Conservation (phyloP, 2,888 invertebrate species). For the Oscheius sp. region DNA sequence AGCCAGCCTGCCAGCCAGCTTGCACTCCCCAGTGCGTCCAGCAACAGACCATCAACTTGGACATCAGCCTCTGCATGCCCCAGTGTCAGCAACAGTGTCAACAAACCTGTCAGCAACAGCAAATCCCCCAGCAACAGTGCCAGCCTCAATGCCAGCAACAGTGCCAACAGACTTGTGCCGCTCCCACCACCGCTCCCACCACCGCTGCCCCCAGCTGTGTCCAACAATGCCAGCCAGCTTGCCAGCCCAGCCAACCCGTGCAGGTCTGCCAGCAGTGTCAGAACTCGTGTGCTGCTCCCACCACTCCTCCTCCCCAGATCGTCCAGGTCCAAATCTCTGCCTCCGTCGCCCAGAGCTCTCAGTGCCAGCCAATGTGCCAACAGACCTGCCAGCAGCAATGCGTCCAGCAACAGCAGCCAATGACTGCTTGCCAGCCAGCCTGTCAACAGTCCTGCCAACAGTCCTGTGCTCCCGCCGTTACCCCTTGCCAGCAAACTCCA, state of each 20-base stretch:
- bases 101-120: constrained; percentile 15
- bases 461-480: constrained; percentile 33
- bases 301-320: constrained; percentile 29
- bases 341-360: constrained; percentile 45
- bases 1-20: constrained; percentile 28
- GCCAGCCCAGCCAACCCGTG: constrained; percentile 17
- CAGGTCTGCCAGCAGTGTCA: constrained; percentile 38
- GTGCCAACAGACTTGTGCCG: too few relatives aligned
- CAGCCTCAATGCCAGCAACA: too few relatives aligned
- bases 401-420: constrained; percentile 48
- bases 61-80: constrained; percentile 35
- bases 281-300: constrained; percentile 27
- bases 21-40: constrained; percentile 38
- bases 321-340: too few relatives aligned
- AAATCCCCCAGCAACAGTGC: too few relatives aligned
- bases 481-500: constrained; percentile 1
- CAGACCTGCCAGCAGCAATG: constrained; percentile 48
- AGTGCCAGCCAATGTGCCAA: constrained; percentile 52
- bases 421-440: constrained; percentile 45
- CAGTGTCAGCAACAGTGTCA: constrained; percentile 32
- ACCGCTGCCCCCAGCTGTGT: too few relatives aligned
- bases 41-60: too few relatives aligned
- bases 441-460: constrained; percentile 39
- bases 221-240: constrained; percentile 38
- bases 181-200: neutral